phyloP scores from a whole-genome alignment of 2,797 vertebrate genomes.

The Platyrinchus mystaceus region DNA sequence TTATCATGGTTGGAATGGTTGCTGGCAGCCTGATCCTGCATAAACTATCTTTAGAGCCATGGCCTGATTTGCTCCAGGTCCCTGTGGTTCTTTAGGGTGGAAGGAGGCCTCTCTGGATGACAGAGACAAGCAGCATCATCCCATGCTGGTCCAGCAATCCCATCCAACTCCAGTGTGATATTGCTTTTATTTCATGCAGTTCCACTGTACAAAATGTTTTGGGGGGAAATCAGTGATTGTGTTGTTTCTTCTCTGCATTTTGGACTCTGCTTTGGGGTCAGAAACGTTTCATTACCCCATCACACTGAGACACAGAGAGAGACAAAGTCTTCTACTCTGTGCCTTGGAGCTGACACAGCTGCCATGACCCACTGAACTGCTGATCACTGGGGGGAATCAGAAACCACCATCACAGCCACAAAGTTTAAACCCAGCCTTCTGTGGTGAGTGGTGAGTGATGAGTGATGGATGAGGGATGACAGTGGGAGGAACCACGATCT shows the following conservation, averaged over 20 bases:
- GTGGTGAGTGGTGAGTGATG: background rate
- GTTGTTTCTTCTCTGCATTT: background rate
- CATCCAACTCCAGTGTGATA: background rate
- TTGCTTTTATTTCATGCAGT: background rate
- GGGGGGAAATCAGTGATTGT: background rate
- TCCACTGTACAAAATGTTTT: background rate
- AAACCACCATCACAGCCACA: background rate
- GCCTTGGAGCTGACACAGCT: background rate
- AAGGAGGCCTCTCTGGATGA: background rate
- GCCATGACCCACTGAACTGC: background rate
- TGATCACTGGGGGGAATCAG: background rate
- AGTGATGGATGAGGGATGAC: background rate
- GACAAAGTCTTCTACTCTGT: background rate
- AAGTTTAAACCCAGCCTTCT: background rate
- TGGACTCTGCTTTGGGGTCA: background rate
- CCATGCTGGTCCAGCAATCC: fast-evolving
- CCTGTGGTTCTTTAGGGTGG: background rate
- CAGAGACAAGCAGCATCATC: background rate
- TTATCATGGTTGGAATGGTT: background rate
- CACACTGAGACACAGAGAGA: background rate
- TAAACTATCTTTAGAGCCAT: background rate
- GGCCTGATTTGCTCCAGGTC: background rate
- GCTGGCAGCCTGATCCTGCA: background rate
- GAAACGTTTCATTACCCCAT: background rate
- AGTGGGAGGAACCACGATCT: background rate